Evolutionary conservation across 2,888 invertebrate genomes (phyloP).

Genomic region (Tinea trinotella): DNA sequence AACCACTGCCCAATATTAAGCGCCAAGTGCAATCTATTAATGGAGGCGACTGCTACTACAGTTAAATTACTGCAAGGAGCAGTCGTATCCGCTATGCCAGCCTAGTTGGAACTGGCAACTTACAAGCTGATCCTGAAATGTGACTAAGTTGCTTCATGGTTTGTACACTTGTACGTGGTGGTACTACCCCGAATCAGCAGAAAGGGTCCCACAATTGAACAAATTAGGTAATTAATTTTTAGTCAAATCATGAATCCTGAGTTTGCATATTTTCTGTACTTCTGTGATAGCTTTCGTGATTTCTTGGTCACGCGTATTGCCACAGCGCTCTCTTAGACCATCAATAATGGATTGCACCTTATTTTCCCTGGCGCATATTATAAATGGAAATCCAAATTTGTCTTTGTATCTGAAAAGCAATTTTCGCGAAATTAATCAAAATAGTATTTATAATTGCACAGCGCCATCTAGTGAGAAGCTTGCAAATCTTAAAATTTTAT

Average conservation of each 20-base stretch:
- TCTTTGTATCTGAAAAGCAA: constrained; percentile 73
- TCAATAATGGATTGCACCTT: constrained; percentile 72
- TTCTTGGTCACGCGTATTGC: constrained; percentile 69
- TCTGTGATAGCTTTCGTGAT: constrained; percentile 72
- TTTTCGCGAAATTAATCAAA: too few species aligned
- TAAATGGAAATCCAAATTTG: constrained; percentile 79
- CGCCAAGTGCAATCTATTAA: too few species aligned
- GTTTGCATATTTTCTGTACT: constrained; percentile 78
- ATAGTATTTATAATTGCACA: neutral
- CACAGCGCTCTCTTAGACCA: constrained; percentile 65
- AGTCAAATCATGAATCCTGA: constrained; percentile 71
- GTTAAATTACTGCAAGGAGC: too few species aligned
- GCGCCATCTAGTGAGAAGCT: neutral
- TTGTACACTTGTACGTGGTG: too few species aligned
- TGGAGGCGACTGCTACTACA: too few species aligned
- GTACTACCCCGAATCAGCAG: too few species aligned
- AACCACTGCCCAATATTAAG: too few species aligned
- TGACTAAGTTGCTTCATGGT: too few species aligned
- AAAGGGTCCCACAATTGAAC: too few species aligned
- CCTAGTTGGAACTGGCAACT: too few species aligned
- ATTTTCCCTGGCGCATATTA: constrained; percentile 77
- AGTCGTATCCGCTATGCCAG: too few species aligned
- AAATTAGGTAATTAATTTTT: constrained; percentile 29
- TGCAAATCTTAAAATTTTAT: neutral
- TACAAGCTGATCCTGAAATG: too few species aligned